These are phyloP conservation scores for Helobdella robusta DNA, from an alignment of 2,888 invertebrate species.

Conservation along the genomic window DNA sequence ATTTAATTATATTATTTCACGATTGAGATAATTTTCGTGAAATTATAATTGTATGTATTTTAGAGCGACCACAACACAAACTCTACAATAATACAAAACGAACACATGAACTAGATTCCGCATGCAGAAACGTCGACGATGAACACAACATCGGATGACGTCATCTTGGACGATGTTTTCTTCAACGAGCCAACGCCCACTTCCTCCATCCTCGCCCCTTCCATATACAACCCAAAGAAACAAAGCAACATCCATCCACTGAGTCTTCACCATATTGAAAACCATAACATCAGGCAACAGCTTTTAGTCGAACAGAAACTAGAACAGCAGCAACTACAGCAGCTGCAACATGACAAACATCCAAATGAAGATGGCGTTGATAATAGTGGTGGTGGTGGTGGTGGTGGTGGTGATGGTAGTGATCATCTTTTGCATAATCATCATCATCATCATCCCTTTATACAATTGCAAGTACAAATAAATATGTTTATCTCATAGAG, in stretches of 20 bases:
- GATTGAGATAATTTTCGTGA: background rate
- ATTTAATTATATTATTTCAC: background rate
- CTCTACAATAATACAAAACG: no score
- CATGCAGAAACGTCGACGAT: no score
- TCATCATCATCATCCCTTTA: no score
- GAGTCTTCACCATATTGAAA: no score
- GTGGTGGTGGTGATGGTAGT: background rate
- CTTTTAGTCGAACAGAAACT: background rate
- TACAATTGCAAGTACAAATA: no score
- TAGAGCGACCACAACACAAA: no score
- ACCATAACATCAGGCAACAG: background rate
- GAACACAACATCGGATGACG: no score
- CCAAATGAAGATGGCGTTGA: background rate
- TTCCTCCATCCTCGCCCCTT: background rate
- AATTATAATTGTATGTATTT: no score
- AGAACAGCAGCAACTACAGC: background rate
- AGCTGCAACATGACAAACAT: background rate
- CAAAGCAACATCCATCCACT: no score
- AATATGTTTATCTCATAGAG: no score
- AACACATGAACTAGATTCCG: no score
- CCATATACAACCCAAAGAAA: background rate
- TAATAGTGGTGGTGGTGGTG: background rate
- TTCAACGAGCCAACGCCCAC: slow-evolving; percentile 33
- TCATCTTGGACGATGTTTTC: slow-evolving; percentile 34
- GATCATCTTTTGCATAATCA: no score